Evolutionary conservation across 2,113 vertebrate genomes (phyloP).

Genomic region (Cinclus cinclus): DNA sequence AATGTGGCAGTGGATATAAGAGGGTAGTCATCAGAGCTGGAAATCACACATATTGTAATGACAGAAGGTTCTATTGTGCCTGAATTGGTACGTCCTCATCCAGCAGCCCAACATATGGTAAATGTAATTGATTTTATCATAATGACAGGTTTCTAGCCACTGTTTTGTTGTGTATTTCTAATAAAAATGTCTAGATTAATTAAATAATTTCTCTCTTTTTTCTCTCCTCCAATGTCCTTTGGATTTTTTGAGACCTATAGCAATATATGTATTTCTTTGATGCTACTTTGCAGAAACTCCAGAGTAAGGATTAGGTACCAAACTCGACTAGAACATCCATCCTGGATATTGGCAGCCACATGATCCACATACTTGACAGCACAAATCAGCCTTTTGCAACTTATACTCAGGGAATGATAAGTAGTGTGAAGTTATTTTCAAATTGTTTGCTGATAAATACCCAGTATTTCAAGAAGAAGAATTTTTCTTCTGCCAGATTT

Average conservation of each 20-base stretch:
- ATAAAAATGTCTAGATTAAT: not conserved
- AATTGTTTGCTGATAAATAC: not conserved
- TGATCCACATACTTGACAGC: not conserved
- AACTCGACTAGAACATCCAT: not conserved
- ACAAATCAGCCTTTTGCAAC: not conserved
- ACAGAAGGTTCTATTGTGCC: not conserved
- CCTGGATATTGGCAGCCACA: not conserved
- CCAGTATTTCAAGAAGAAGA: not conserved
- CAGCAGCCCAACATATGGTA: not conserved
- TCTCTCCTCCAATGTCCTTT: not conserved
- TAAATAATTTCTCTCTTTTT: not conserved
- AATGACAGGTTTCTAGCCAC: not conserved
- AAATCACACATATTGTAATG: not conserved
- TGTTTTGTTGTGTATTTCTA: not conserved
- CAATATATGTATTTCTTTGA: not conserved
- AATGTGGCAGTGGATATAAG: not conserved
- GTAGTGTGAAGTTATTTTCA: not conserved
- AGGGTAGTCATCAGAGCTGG: not conserved
- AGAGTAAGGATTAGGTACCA: not conserved
- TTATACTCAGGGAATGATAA: not conserved
- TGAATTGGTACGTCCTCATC: not conserved
- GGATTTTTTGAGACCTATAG: not conserved
- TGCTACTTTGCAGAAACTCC: not conserved
- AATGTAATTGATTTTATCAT: not conserved
- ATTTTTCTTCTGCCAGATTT: not conserved